Conservation (phyloP, 2,797 vertebrate species). For the Gymnoscopelus microlampas region DNA sequence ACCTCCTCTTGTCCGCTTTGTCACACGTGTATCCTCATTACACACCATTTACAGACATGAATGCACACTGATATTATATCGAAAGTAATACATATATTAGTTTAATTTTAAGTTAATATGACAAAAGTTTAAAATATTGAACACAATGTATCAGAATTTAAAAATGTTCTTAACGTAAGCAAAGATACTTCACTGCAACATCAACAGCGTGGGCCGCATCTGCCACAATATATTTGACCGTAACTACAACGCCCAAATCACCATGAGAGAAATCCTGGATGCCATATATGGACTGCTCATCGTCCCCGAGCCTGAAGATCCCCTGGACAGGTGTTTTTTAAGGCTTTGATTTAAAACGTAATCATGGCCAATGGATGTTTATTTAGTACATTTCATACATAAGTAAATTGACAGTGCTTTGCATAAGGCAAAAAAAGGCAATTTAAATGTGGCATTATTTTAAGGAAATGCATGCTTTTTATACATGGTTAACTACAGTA, state of each 20-base stretch:
- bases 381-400: too few species aligned
- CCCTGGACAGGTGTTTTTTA: slow-evolving; percentile 70
- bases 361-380: too few species aligned
- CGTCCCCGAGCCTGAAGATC: slow-evolving; percentile 71
- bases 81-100: too few species aligned
- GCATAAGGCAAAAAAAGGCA: too few species aligned
- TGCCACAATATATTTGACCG: slow-evolving; percentile 78
- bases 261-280: slow-evolving; percentile 73
- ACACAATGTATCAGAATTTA: not conserved
- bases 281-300: slow-evolving; percentile 77
- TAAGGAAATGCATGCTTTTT: too few species aligned
- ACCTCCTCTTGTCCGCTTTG: slow-evolving; percentile 67
- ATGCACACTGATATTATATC: too few species aligned
- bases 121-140: not conserved
- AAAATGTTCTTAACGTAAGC: slow-evolving; percentile 43
- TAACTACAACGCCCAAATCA: slow-evolving; percentile 69
- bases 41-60: too few species aligned
- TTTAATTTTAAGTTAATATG: not conserved
- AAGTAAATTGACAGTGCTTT: too few species aligned
- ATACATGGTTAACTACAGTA: too few species aligned
- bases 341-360: too few species aligned
- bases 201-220: slow-evolving; percentile 75
- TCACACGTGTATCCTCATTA: slow-evolving; percentile 69
- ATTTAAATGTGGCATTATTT: too few species aligned
- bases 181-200: slow-evolving; percentile 76